These are phyloP conservation scores for Synergus gifuensis DNA, from an alignment of 2,888 invertebrate genomes.

Conservation along the genomic window DNA sequence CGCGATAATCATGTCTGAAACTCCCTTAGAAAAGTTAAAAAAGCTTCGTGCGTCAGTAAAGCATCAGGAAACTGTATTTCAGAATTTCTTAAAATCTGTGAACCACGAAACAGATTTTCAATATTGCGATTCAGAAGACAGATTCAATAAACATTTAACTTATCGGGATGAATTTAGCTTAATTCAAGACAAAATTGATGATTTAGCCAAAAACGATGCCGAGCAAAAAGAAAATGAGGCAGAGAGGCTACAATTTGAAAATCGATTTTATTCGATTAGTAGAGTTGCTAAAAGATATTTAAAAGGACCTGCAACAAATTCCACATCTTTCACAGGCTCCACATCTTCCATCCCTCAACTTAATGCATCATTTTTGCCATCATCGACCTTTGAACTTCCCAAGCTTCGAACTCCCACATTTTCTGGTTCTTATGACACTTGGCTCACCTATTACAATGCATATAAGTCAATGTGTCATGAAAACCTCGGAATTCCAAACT, in stretches of 20 bases:
- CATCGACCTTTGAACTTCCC: background rate
- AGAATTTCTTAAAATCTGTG: too few relatives aligned
- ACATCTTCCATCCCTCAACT: background rate
- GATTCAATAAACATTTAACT: too few relatives aligned
- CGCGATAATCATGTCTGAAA: background rate
- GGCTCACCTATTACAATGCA: background rate
- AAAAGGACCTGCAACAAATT: background rate
- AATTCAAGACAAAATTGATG: background rate
- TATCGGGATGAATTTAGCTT: too few relatives aligned
- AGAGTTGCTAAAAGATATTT: background rate
- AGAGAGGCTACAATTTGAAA: background rate
- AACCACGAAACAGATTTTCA: too few relatives aligned
- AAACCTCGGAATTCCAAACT: background rate
- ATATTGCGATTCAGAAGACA: too few relatives aligned
- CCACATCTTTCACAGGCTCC: background rate
- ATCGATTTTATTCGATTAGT: background rate
- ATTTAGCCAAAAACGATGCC: background rate
- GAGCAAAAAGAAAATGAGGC: background rate
- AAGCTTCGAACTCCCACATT: conserved; percentile 7
- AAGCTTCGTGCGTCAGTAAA: background rate
- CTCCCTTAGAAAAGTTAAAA: background rate
- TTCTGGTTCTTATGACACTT: background rate
- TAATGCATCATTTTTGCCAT: background rate
- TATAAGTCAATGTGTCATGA: conserved; percentile 20
- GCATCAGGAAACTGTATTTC: too few relatives aligned